Percentiles rank a stretch among this genome's conserved stretches.
These are phyloP conservation scores for Epistrophe eligans DNA, from an alignment of 2,888 invertebrate species.

Conservation along the genomic window DNA sequence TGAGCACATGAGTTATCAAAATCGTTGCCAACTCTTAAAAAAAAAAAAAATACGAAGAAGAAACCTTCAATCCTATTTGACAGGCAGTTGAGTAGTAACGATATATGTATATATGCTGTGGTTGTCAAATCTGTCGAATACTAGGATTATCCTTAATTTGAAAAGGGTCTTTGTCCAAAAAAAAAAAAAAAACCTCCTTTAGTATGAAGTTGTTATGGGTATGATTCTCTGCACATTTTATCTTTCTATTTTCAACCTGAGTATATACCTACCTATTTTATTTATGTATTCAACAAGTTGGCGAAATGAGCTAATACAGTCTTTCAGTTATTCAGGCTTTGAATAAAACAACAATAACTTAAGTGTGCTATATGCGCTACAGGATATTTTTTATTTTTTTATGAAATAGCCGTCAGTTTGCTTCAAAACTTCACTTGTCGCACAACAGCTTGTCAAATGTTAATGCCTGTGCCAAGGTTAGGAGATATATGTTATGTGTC, in stretches of 20 bases:
- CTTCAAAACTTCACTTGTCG: neutral
- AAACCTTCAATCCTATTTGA: conserved; percentile 41
- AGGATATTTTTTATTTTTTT: too few relatives aligned
- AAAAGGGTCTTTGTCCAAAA: conserved; percentile 15
- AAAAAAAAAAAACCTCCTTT: neutral
- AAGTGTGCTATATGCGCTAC: neutral
- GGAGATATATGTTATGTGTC: conserved; percentile 34
- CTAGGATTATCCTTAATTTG: conserved; percentile 32
- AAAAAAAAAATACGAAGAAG: neutral
- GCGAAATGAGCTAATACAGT: neutral
- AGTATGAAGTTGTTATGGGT: neutral
- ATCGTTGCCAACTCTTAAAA: conserved; percentile 2
- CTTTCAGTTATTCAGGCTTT: neutral
- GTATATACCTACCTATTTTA: too few relatives aligned
- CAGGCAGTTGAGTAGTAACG: conserved; percentile 30
- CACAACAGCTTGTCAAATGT: conserved; percentile 32
- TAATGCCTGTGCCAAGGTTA: conserved; percentile 52
- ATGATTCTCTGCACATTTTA: neutral
- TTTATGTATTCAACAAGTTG: conserved; percentile 57
- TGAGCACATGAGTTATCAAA: conserved; percentile 38
- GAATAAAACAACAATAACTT: neutral
- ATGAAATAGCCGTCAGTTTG: neutral
- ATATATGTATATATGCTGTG: conserved; percentile 11
- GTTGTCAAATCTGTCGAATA: conserved; percentile 51
- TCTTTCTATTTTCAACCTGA: conserved; percentile 1